A percentile compares a stretch with the other conserved stretches of the same genome.
Evolutionary conservation across 2,888 invertebrate species (phyloP).

Genomic region (Macroteleia sp.): DNA sequence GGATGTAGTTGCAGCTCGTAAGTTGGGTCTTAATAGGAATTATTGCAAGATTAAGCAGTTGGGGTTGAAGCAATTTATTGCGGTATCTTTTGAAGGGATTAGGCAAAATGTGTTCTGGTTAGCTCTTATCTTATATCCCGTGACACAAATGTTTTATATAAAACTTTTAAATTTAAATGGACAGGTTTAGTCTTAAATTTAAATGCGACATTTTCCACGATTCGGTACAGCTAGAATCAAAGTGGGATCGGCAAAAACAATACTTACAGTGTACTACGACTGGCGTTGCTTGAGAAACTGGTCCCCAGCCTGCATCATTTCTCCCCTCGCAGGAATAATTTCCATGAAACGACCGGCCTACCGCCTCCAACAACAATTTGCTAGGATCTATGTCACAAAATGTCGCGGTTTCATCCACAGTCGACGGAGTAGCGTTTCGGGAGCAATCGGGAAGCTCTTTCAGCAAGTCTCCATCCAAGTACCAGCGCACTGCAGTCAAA

Average conservation of each 20-base stretch:
- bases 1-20: constrained; percentile 6
- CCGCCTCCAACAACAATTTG: constrained; percentile 92
- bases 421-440: constrained; percentile 80
- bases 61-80: constrained; percentile 5
- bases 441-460: constrained; percentile 94
- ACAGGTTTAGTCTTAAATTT: too few species aligned
- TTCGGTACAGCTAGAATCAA: too few species aligned
- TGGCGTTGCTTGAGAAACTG: constrained; percentile 90
- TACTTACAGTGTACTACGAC: constrained; percentile 92
- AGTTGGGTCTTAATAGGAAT: constrained; percentile 15
- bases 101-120: not conserved
- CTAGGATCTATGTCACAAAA: constrained; percentile 95
- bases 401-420: constrained; percentile 81
- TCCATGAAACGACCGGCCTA: constrained; percentile 95
- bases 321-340: constrained; percentile 97
- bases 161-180: too few species aligned
- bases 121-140: not conserved
- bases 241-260: too few species aligned
- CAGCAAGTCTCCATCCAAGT: constrained; percentile 91
- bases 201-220: too few species aligned
- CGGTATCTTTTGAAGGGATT: constrained; percentile 10
- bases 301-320: constrained; percentile 95
- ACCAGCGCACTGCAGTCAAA: constrained; percentile 93
- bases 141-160: too few species aligned
- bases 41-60: constrained; percentile 32